Conservation (phyloP, 2,113 vertebrate species). For the Oreochromis niloticus region DNA sequence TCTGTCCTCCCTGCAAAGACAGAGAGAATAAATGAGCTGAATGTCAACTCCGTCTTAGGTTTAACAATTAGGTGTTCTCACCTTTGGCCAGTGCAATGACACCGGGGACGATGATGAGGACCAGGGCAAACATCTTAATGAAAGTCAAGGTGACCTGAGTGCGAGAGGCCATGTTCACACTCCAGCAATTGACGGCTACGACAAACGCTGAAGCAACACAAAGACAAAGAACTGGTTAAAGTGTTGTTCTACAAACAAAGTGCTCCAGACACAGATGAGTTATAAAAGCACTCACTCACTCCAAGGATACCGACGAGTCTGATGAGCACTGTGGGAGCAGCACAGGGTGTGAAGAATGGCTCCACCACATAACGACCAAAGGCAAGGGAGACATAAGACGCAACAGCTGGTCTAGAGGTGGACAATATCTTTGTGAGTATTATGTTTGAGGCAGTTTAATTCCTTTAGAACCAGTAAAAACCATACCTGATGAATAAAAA, state of each 20-base stretch:
- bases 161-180: slow-evolving; percentile 76
- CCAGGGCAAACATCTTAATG: slow-evolving; percentile 77
- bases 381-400: slow-evolving; percentile 77
- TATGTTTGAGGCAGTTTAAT: not conserved
- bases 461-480: not conserved
- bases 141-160: slow-evolving; percentile 76
- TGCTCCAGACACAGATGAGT: not conserved
- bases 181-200: slow-evolving; percentile 84
- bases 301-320: slow-evolving; percentile 78
- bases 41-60: not conserved
- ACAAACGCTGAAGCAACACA: slow-evolving; percentile 68
- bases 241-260: not conserved
- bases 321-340: slow-evolving; percentile 69
- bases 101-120: slow-evolving; percentile 83
- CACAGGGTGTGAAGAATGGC: slow-evolving; percentile 79
- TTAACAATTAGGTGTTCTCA: slow-evolving; percentile 11
- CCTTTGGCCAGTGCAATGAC: slow-evolving; percentile 78
- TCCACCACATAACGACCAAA: slow-evolving; percentile 86
- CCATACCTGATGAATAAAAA: slow-evolving; percentile 78
- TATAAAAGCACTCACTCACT: slow-evolving; percentile 75
- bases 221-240: not conserved
- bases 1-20: slow-evolving; percentile 72
- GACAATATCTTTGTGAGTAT: not conserved
- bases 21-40: not conserved
- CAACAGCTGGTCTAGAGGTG: slow-evolving; percentile 75